Percentiles rank a stretch among this genome's conserved stretches.
These are phyloP conservation scores for Papilio elwesi DNA, from an alignment of 2,888 invertebrate genomes.

Conservation along the genomic window DNA sequence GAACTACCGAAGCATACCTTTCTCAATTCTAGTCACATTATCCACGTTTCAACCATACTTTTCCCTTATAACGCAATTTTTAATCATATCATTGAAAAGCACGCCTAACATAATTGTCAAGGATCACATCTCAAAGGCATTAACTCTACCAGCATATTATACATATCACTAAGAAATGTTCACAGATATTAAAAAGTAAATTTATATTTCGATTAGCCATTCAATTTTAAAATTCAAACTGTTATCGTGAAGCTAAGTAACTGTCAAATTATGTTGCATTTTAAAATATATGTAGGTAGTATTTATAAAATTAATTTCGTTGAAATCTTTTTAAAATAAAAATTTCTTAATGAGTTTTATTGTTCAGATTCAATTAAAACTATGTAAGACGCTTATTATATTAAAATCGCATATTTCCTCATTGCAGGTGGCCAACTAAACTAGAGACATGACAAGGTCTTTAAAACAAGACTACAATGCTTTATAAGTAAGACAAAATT, in stretches of 20 bases:
- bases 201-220: constrained; percentile 11
- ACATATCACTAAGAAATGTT: background rate
- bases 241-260: constrained; percentile 15
- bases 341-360: background rate
- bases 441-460: constrained; percentile 24
- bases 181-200: background rate
- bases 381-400: constrained; percentile 16
- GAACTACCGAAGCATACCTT: too few relatives aligned
- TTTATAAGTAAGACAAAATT: constrained; percentile 40
- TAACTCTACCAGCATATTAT: too few relatives aligned
- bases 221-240: constrained; percentile 11
- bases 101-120: too few relatives aligned
- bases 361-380: constrained; percentile 9
- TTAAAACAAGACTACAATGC: constrained; percentile 25
- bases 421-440: constrained; percentile 21
- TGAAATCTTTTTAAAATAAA: background rate
- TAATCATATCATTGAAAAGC: too few relatives aligned
- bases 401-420: constrained; percentile 23
- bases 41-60: too few relatives aligned
- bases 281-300: background rate
- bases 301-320: background rate
- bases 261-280: background rate
- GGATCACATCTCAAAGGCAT: too few relatives aligned
- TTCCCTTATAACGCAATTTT: too few relatives aligned
- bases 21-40: too few relatives aligned